Percentiles rank a stretch among this genome's conserved stretches.
Evolutionary conservation across 2,888 invertebrate genomes (phyloP).

Genomic region (Tetrapedia diversipes): DNA sequence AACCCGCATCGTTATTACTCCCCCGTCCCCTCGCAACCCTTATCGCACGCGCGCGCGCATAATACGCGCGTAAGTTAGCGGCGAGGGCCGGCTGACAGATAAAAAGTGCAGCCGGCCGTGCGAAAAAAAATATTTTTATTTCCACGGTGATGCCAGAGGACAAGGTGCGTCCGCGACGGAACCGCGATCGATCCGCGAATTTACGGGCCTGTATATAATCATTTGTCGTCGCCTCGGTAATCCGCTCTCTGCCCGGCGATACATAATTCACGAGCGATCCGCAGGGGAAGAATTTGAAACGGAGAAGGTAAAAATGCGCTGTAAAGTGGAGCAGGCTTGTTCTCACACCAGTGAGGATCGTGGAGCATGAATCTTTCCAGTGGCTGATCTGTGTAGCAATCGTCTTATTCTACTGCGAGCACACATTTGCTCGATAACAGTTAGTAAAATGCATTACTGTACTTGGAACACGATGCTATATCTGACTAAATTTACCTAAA

Average conservation of each 20-base stretch:
- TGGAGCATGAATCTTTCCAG: background rate
- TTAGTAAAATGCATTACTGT: too few species aligned
- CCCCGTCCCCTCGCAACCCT: slow-evolving; percentile 45
- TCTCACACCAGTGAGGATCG: background rate
- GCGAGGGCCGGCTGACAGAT: slow-evolving; percentile 28
- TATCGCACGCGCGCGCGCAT: slow-evolving; percentile 41
- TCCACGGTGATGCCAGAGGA: slow-evolving; percentile 18
- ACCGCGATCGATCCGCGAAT: slow-evolving; percentile 50
- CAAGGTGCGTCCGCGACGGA: background rate
- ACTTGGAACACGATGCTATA: too few species aligned
- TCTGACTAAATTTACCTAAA: too few species aligned
- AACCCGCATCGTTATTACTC: slow-evolving; percentile 63
- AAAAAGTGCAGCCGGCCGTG: slow-evolving; percentile 21
- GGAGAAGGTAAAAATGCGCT: background rate
- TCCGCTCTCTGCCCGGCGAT: slow-evolving; percentile 5
- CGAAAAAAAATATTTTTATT: slow-evolving; percentile 38
- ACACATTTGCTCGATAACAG: too few species aligned
- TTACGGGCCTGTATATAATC: slow-evolving; percentile 33
- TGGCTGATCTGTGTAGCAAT: background rate
- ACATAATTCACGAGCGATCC: slow-evolving; percentile 40
- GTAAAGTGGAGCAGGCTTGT: background rate
- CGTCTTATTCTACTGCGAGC: background rate
- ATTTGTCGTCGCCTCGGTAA: slow-evolving; percentile 44
- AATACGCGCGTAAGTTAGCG: slow-evolving; percentile 60
- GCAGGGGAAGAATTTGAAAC: background rate